Base-by-base conservation (phyloP, 2,797 vertebrate species). In the Eidolon dupreanum region DNA sequence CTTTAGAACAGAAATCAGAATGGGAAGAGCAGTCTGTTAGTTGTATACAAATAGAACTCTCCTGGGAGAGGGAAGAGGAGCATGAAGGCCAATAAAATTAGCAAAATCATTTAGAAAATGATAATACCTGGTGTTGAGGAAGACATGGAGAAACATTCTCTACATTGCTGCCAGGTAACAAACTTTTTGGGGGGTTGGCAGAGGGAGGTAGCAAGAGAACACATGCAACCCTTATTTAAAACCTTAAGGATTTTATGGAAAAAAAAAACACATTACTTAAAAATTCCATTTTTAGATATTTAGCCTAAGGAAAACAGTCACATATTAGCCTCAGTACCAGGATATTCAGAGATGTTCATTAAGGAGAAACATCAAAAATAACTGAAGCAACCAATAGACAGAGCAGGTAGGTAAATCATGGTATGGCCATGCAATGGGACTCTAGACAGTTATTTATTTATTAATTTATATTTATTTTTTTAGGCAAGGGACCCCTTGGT, bases 1-100 rank as follows among this genome's bases (percentile, higher is more conserved):
- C 96, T 97, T 43, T 16, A 71, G 70, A 38, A 77, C 38, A 95
- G 43, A 91, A 71, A 77, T 41, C 59, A 87, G 55, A 66, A 26
- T 41, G 9, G 53, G 28, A 55, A 24, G 86, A 33, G 22, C 10
- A 28, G 28, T 31, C 59, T 11, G 57, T 78, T 55, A 85, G 82
- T 12, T 46, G 12, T 12, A n/a, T 36, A 28, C 66, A 77, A 49
- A 51, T 3, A 33, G 38, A 91, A 57, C 26, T n/a, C 36, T 73
- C 46, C 31, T 5, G 4, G 16, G 38, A 22, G 24, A 20, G 1
- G 8, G 17, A n/a, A 2, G 5, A 9, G 38, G 36, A 70, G 19
- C 22, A 38, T 55, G 36, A 41, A 74, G 9, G 28, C 24, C 31
- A 71, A 77, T n/a, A 77, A 79, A 77, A 55, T 26, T 71, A 75